phyloP scores from a whole-genome alignment of 2,113 vertebrate species.

The Nycticorax nycticorax region DNA sequence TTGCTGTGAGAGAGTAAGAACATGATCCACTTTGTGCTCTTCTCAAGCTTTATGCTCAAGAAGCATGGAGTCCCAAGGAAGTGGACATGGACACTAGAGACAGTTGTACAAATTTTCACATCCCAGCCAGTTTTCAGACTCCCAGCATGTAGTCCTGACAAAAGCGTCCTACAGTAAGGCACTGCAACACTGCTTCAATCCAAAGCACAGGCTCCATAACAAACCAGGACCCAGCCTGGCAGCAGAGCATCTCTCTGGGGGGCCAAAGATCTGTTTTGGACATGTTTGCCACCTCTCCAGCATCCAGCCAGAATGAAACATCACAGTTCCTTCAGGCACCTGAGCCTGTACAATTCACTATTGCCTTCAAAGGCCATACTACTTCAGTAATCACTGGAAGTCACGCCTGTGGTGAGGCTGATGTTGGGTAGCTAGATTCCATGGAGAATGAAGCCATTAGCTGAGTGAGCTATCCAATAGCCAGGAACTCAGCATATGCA shows the following conservation, averaged over 20 bases:
- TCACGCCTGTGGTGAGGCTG: no score
- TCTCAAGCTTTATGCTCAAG: background rate
- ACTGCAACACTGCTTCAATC: background rate
- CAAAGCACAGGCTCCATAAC: background rate
- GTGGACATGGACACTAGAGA: background rate
- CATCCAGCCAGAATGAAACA: background rate
- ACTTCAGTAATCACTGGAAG: background rate
- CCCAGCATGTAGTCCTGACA: background rate
- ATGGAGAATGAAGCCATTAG: background rate
- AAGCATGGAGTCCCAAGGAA: background rate
- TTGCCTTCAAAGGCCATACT: background rate
- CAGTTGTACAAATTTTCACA: background rate
- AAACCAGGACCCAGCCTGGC: background rate
- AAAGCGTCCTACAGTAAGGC: background rate
- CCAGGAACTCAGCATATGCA: rapidly evolving
- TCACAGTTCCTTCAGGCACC: background rate
- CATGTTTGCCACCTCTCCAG: background rate
- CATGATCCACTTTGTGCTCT: background rate
- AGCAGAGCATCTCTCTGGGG: background rate
- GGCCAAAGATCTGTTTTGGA: background rate
- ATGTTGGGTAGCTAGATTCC: no score
- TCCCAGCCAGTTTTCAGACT: background rate
- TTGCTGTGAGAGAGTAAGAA: background rate
- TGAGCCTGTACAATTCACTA: background rate
- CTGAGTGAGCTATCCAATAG: background rate